phyloP scores from a whole-genome alignment of 1,140 invertebrate genomes.

The Cyphomyrmex costatus region DNA sequence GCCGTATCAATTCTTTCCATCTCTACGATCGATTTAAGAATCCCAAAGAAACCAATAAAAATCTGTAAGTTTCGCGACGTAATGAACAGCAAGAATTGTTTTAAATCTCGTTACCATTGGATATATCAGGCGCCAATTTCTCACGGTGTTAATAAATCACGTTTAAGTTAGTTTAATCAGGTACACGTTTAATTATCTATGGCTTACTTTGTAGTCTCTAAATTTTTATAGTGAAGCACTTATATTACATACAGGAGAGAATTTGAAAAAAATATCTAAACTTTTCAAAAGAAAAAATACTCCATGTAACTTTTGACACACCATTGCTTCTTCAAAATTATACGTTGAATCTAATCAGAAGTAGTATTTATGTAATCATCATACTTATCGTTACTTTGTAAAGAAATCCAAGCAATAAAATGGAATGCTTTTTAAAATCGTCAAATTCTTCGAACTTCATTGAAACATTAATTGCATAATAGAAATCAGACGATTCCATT shows the following conservation, averaged over 20 bases:
- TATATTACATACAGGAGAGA: too few species aligned
- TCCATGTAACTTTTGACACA: background rate
- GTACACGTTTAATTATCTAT: background rate
- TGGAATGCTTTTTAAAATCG: background rate
- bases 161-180: conserved; percentile 18
- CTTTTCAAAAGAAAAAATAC: background rate
- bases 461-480: conserved; percentile 30
- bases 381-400: background rate
- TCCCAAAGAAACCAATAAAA: conserved; percentile 68
- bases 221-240: background rate
- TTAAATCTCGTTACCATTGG: conserved; percentile 18
- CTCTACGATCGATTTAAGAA: conserved; percentile 79
- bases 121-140: background rate
- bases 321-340: background rate
- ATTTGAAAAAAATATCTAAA: too few species aligned
- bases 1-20: conserved; percentile 81
- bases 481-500: conserved; percentile 15
- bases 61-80: conserved; percentile 63
- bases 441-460: background rate
- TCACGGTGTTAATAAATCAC: conserved; percentile 26
- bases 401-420: background rate
- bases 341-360: background rate
- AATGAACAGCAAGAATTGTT: conserved; percentile 60
- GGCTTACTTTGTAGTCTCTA: background rate
- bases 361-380: background rate